These are phyloP conservation scores for Rhagium mordax DNA, from an alignment of 2,888 invertebrate species.

Conservation along the genomic window DNA sequence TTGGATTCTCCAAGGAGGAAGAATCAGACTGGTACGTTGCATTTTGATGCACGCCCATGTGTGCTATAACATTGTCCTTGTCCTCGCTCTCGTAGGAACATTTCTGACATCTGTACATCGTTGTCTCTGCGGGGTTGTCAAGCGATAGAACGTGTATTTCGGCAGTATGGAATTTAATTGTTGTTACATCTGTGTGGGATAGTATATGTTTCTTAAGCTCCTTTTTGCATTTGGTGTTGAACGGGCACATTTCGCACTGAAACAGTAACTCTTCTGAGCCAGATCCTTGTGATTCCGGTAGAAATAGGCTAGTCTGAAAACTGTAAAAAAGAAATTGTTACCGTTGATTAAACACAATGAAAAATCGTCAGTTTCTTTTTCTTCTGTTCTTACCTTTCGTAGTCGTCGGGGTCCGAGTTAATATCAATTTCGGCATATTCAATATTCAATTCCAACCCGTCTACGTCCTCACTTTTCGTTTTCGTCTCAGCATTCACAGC, in stretches of 20 bases:
- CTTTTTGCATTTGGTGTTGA: neutral
- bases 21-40: neutral
- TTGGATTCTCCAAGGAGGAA: neutral
- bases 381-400: no score
- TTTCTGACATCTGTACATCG: neutral
- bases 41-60: neutral
- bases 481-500: no score
- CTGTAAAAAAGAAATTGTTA: neutral
- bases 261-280: neutral
- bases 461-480: no score
- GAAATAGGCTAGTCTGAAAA: neutral
- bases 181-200: no score
- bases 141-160: neutral
- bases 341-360: no score
- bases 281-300: neutral
- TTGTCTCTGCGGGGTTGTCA: neutral
- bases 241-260: neutral
- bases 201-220: neutral
- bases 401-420: no score
- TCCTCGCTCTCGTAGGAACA: neutral
- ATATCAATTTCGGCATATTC: no score
- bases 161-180: no score
- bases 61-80: neutral
- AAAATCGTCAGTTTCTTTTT: no score
- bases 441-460: no score